Conservation (phyloP, 2,888 invertebrate genomes). For the Coleophora flavipennella region DNA sequence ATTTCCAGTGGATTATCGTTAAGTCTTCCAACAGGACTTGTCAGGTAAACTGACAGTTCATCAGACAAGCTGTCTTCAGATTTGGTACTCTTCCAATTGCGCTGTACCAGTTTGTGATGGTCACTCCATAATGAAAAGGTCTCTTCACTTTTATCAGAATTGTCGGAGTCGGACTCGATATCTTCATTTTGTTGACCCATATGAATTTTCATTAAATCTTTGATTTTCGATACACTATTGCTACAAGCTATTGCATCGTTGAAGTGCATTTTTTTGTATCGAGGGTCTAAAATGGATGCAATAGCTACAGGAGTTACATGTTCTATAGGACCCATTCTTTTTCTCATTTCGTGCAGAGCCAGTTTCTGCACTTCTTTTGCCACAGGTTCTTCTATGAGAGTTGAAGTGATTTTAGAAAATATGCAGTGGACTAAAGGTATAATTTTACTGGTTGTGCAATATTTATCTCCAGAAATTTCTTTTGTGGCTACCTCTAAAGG, state of each 20-base stretch:
- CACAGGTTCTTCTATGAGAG: slow-evolving; percentile 11
- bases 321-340: slow-evolving; percentile 18
- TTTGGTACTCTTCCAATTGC: too few relatives aligned
- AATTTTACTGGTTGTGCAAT: slow-evolving; percentile 13
- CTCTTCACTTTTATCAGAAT: not conserved
- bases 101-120: too few relatives aligned
- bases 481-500: slow-evolving; percentile 10
- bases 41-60: too few relatives aligned
- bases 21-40: too few relatives aligned
- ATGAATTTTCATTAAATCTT: slow-evolving; percentile 6
- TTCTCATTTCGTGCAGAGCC: slow-evolving; percentile 16
- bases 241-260: slow-evolving; percentile 14
- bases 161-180: not conserved
- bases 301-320: slow-evolving; percentile 17
- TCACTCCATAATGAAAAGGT: not conserved
- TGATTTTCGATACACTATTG: not conserved
- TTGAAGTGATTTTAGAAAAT: slow-evolving; percentile 11
- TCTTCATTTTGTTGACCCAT: not conserved
- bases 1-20: too few relatives aligned
- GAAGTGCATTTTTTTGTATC: slow-evolving; percentile 17
- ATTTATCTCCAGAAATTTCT: slow-evolving; percentile 12
- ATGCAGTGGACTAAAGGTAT: slow-evolving; percentile 8
- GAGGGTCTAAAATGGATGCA: slow-evolving; percentile 16
- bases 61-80: too few relatives aligned
- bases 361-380: slow-evolving; percentile 11